phyloP scores from a whole-genome alignment of 2,797 vertebrate species.

The Parauchenoglanis ngamensis region DNA sequence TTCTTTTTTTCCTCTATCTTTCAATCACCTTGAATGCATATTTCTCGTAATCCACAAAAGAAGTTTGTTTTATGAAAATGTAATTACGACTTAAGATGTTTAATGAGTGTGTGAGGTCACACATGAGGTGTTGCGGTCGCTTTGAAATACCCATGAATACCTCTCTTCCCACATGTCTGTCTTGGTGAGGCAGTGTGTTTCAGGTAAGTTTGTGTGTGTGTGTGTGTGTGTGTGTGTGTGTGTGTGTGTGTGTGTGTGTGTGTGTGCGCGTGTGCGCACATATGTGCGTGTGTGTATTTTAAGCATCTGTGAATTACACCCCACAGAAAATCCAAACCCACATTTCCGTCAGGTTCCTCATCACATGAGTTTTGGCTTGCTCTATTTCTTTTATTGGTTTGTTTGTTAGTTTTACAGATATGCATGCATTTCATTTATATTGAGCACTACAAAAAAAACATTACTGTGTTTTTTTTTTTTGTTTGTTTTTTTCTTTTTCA shows the following conservation, averaged over 20 bases:
- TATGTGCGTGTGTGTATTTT: slow-evolving; percentile 33
- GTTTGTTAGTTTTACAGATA: background rate
- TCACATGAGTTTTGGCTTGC: background rate
- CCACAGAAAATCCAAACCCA: slow-evolving; percentile 21
- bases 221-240: slow-evolving; percentile 30
- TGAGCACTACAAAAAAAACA: too few species aligned
- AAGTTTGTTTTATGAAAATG: background rate
- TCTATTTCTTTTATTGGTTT: background rate
- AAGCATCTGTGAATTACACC: slow-evolving; percentile 30
- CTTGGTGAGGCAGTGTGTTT: slow-evolving; percentile 79
- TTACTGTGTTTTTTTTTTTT: too few species aligned
- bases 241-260: slow-evolving; percentile 29
- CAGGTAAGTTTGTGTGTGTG: slow-evolving; percentile 82
- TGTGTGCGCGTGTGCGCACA: slow-evolving; percentile 23
- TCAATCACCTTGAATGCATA: background rate
- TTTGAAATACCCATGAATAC: slow-evolving; percentile 75
- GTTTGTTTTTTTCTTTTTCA: too few species aligned
- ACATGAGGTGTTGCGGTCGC: slow-evolving; percentile 55
- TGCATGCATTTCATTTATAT: background rate
- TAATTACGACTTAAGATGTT: background rate
- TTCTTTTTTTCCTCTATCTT: background rate
- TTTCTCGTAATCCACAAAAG: background rate
- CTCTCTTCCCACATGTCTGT: slow-evolving; percentile 85
- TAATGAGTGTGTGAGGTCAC: slow-evolving; percentile 27
- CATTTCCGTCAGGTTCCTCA: background rate